These are phyloP conservation scores for Kryptolebias ocellatus DNA, from an alignment of 2,797 vertebrate species.

Conservation along the genomic window DNA sequence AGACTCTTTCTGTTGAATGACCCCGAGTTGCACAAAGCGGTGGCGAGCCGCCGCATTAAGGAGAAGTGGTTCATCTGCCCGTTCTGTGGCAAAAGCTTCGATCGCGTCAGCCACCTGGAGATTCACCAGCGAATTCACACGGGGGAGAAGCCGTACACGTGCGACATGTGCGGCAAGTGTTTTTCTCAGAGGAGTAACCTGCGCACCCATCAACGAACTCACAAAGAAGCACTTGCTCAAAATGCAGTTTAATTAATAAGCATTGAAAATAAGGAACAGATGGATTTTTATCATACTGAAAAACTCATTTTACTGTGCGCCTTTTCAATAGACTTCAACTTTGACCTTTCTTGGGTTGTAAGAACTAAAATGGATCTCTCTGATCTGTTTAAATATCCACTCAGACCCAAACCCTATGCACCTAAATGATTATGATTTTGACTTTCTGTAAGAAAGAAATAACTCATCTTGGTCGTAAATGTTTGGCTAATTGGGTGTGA, in stretches of 20 bases:
- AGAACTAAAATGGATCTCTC: slow-evolving; percentile 12
- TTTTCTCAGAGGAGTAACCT: slow-evolving; percentile 87
- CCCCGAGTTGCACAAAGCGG: slow-evolving; percentile 47
- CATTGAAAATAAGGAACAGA: neutral
- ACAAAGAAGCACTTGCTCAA: slow-evolving; percentile 65
- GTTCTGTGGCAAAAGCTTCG: slow-evolving; percentile 85
- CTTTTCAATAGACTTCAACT: slow-evolving; percentile 3
- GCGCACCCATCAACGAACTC: slow-evolving; percentile 82
- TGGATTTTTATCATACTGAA: slow-evolving; percentile 29
- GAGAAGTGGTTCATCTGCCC: slow-evolving; percentile 84
- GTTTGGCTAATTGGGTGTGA: too few relatives aligned
- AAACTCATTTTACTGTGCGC: slow-evolving; percentile 42
- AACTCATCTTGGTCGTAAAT: too few relatives aligned
- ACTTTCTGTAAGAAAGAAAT: neutral
- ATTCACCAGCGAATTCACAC: slow-evolving; percentile 85
- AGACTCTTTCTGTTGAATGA: slow-evolving; percentile 58
- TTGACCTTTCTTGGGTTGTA: slow-evolving; percentile 24
- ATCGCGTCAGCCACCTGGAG: slow-evolving; percentile 83
- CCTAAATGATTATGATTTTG: neutral
- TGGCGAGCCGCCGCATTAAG: slow-evolving; percentile 46
- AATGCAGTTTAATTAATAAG: slow-evolving; percentile 38
- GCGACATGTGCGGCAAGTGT: slow-evolving; percentile 74
- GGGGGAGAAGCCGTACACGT: slow-evolving; percentile 83
- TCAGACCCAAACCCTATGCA: neutral
- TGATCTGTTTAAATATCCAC: neutral